phyloP scores from a whole-genome alignment of 1,140 invertebrate genomes.

The Tachypleus tridentatus region DNA sequence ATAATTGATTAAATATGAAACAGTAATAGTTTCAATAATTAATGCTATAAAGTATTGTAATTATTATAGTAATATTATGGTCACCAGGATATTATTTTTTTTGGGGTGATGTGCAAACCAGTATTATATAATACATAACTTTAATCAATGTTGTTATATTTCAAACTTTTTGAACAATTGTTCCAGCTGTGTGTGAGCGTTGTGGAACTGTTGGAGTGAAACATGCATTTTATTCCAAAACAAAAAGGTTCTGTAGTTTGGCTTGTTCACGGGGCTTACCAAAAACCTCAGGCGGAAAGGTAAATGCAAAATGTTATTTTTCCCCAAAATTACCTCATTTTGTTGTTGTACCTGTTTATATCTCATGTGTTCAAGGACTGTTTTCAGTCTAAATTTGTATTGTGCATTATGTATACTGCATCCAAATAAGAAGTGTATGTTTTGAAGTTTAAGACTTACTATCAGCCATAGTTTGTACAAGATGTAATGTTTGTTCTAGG shows the following conservation, averaged over 20 bases:
- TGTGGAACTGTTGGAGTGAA: constrained; percentile 80
- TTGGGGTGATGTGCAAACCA: too few relatives aligned
- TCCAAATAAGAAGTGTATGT: too few relatives aligned
- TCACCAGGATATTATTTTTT: too few relatives aligned
- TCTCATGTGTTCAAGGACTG: constrained; percentile 3
- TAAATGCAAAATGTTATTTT: background rate
- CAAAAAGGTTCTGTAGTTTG: constrained; percentile 42
- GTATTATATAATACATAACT: too few relatives aligned
- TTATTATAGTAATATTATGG: too few relatives aligned
- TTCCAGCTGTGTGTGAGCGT: constrained; percentile 56
- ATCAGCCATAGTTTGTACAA: too few relatives aligned
- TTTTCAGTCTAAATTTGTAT: constrained; percentile 4
- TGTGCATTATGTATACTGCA: background rate
- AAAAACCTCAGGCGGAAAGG: constrained; percentile 8
- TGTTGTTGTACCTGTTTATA: constrained; percentile 3
- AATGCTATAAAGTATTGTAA: too few relatives aligned
- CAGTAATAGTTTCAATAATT: too few relatives aligned
- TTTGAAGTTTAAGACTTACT: too few relatives aligned
- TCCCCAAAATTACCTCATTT: background rate
- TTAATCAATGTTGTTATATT: too few relatives aligned
- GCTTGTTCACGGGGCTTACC: constrained; percentile 42
- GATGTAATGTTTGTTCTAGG: too few relatives aligned
- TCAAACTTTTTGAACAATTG: background rate
- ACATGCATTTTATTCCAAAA: constrained; percentile 77
- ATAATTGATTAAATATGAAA: too few relatives aligned